Evolutionary conservation across 1,140 invertebrate genomes (phyloP), one percentile per base, ranked within the genome.

Genomic region (Phenacoccus solenopsis): DNA sequence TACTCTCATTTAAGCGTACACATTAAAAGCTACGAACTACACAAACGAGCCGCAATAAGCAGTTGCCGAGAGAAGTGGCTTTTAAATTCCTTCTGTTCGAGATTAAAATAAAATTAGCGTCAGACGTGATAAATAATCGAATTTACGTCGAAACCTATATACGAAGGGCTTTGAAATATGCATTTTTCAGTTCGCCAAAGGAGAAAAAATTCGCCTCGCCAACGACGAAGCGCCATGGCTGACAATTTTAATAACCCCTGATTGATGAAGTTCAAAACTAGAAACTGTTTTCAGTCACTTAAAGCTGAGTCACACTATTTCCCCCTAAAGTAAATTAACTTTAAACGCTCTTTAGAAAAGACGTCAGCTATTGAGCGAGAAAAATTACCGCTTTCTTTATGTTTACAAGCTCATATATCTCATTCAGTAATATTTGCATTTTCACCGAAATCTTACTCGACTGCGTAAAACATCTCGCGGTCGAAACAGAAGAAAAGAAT

Each of bases 321-420:
- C 20, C 38, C 38, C 38, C 38, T 49, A 49, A 49, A 49, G 12
- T 49, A 49, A 49, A 49, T 49, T 49, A 49, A 49, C 12, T 49
- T 49, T 49, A 49, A 49, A 49, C 38, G 38, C 38, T 49, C 38
- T 49, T 49, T 49, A 49, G 38, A 49, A 49, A 49, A 49, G 38
- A 49, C 38, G 38, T 49, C 38, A 49, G 20, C 38, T 49, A 49
- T 49, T 49, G 38, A 49, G 38, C 20, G 38, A 49, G 38, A 49
- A 49, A 49, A 49, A 49, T 49, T 49, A 49, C 38, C 38, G 38
- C 38, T 49, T 49, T 49, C 38, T 49, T 49, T 49, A 49, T 49
- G 38, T 49, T 49, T 49, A 49, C 38, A 49, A 49, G 38, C 38
- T 49, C 38, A 49, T 49, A 49, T 49, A 49, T 49, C 38, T 49